A percentile compares a stretch with the other conserved stretches of the same genome.
phyloP scores from a whole-genome alignment of 2,888 invertebrate species.

The Nymphalis polychloros region DNA sequence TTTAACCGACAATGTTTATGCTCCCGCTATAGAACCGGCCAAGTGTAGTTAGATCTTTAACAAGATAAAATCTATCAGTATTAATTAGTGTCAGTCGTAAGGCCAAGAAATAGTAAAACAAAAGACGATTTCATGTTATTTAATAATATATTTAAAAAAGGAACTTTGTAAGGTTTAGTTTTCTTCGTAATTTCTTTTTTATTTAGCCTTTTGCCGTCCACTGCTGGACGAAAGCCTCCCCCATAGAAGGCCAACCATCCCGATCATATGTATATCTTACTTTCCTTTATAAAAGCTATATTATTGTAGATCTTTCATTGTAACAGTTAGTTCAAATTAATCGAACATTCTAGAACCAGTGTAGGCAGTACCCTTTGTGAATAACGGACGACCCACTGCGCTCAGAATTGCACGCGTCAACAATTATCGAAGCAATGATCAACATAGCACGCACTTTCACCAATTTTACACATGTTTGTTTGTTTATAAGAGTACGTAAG shows the following conservation, averaged over 20 bases:
- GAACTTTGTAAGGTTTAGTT: too few relatives aligned
- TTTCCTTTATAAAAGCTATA: too few relatives aligned
- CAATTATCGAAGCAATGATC: slow-evolving; percentile 17
- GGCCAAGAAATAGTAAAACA: not conserved
- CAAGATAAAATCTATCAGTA: slow-evolving; percentile 6
- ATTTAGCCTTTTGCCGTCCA: too few relatives aligned
- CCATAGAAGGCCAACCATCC: too few relatives aligned
- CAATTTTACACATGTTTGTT: slow-evolving; percentile 1
- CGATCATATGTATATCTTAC: too few relatives aligned
- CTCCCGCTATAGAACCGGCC: slow-evolving; percentile 24
- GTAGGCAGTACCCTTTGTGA: slow-evolving; percentile 21
- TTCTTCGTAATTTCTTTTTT: too few relatives aligned
- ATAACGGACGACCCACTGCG: slow-evolving; percentile 26
- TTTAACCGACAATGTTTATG: slow-evolving; percentile 24
- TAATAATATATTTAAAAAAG: not conserved
- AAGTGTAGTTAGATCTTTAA: slow-evolving; percentile 9
- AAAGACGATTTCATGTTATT: not conserved
- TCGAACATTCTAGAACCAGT: slow-evolving; percentile 13
- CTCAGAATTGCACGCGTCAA: slow-evolving; percentile 16
- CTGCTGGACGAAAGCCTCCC: too few relatives aligned
- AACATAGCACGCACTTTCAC: slow-evolving; percentile 1
- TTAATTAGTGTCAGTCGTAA: slow-evolving; percentile 16
- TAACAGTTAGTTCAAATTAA: not conserved
- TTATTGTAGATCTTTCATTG: not conserved
- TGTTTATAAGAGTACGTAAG: not conserved